Conservation (phyloP, 2,797 vertebrate genomes). For the Potorous gilbertii region DNA sequence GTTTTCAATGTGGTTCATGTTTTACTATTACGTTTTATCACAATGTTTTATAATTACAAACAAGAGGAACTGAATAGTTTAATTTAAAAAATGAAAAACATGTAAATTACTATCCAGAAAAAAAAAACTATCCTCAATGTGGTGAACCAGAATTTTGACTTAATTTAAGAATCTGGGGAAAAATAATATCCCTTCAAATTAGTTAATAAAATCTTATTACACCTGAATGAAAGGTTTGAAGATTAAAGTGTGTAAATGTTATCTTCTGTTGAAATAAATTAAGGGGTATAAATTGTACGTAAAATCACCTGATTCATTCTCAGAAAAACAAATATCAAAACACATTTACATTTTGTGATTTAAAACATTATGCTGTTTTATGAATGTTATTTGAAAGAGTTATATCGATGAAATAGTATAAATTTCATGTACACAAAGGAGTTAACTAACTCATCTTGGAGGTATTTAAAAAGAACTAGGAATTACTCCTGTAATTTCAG, state of each 20-base stretch:
- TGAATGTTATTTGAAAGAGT: neutral
- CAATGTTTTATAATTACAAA: neutral
- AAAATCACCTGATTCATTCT: neutral
- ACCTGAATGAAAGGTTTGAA: neutral
- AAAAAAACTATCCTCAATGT: neutral
- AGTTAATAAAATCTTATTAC: neutral
- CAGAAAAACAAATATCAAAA: neutral
- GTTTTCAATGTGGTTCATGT: neutral
- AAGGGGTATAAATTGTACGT: neutral
- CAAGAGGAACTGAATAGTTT: neutral
- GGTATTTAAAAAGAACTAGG: neutral
- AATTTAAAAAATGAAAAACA: neutral
- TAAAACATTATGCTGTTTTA: neutral
- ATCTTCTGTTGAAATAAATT: neutral
- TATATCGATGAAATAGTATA: neutral
- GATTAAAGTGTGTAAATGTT: neutral
- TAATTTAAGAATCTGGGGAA: neutral
- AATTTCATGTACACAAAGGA: neutral
- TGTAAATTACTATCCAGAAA: neutral
- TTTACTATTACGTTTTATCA: neutral
- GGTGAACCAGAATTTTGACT: neutral
- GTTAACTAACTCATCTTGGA: neutral
- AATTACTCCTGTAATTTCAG: neutral
- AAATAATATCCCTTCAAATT: neutral
- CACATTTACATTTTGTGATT: neutral